A percentile compares a stretch with the other conserved stretches of the same genome.
Evolutionary conservation across 2,797 vertebrate species (phyloP).

Genomic region (Rhinophrynus dorsalis): DNA sequence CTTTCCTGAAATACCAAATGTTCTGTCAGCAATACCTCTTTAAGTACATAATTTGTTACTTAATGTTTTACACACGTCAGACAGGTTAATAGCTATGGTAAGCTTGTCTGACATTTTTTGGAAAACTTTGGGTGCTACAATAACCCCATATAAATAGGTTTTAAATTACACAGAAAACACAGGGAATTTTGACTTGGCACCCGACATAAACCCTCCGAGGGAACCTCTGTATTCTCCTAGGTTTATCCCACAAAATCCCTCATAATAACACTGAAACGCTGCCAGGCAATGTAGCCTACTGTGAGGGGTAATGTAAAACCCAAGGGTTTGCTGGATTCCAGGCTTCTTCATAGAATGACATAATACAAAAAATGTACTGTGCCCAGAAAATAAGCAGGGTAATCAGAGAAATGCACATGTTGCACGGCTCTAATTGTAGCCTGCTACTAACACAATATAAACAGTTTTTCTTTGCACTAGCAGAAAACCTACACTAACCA

Average conservation of each 20-base stretch:
- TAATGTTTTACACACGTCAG: constrained; percentile 64
- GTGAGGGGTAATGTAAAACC: background rate
- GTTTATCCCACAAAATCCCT: background rate
- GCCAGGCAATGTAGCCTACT: constrained; percentile 1
- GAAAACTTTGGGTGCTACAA: constrained; percentile 58
- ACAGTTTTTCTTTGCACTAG: too few relatives aligned
- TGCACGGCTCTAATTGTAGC: too few relatives aligned
- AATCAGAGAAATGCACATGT: background rate
- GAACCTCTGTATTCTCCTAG: background rate
- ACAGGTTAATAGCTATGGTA: constrained; percentile 68
- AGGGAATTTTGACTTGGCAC: background rate
- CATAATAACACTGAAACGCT: background rate
- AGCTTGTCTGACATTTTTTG: constrained; percentile 60
- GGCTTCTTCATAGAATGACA: background rate
- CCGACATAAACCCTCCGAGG: background rate
- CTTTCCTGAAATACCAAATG: too few relatives aligned
- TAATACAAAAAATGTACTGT: background rate
- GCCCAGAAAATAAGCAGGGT: too few relatives aligned
- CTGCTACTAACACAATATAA: too few relatives aligned
- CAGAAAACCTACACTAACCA: too few relatives aligned
- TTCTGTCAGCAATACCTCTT: background rate
- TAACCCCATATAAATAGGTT: constrained; percentile 46
- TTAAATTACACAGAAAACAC: constrained; percentile 15
- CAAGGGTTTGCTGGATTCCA: background rate
- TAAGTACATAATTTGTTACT: constrained; percentile 11